Base-by-base conservation (phyloP, 2,888 invertebrate genomes). In the Lithophane semibrunnea region DNA sequence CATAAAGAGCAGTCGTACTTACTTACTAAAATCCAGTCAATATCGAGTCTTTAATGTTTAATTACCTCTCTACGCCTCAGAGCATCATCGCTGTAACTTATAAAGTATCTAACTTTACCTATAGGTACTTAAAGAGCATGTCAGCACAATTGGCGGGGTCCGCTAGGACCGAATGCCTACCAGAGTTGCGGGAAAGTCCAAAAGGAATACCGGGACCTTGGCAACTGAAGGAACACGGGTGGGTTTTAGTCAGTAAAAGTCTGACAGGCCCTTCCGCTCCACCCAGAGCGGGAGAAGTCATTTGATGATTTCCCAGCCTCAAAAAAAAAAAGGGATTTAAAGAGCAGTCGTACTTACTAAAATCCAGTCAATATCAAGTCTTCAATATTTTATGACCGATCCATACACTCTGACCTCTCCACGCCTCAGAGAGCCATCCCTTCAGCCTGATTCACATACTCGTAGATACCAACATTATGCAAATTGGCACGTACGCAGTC, bases 381-480 rank as follows among this genome's bases (percentile, higher is more conserved):
- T 44, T 68, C 18, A 79, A 60, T 52, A 79, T 60, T 70, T 60
- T 18, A 69, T 52, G n/a, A 52, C 21, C 21, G 8, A 49, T 47
- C 44, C 29, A 21, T 58, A 7, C 5, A 37, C 7, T 29, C 52
- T 12, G 5, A 42, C 42, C 18, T 52, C 10, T 44, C 29, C n/a
- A 60, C 58, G 49, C 42, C n/a, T 13, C 18, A 18, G 42, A 68
- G 29, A n/a, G 44, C 42, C 29, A 52, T 44, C 49, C 7, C 67
- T 44, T 5, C n/a, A 44, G 18, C 13, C 10, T 67, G 29, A 60
- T 77, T 52, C 44, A 29, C 42, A 68, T 69, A 60, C 29, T 49
- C 24, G 12, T 49, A 37, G 1, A 42, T 44, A 52, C 7, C 4
- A 44, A 58, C 16, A 52, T 37, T 44, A 79, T 44, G 69, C 52